These are phyloP conservation scores for Myiopsitta monachus DNA, from an alignment of 2,113 vertebrate species.

Conservation along the genomic window DNA sequence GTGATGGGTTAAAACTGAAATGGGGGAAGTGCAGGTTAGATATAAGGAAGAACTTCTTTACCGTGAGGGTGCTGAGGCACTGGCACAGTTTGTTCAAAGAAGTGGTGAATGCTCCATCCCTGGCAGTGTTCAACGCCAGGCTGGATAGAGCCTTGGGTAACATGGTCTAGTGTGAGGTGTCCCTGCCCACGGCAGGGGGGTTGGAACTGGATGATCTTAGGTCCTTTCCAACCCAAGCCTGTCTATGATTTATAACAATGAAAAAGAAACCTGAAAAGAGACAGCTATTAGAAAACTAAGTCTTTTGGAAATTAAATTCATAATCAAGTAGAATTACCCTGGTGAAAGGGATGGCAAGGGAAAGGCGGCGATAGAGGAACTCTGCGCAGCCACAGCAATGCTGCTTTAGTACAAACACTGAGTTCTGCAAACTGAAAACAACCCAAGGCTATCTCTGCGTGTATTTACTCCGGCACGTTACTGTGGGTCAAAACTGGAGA, in stretches of 20 bases:
- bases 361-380: not conserved
- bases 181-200: no score
- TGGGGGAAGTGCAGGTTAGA: not conserved
- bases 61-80: not conserved
- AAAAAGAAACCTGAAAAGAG: not conserved
- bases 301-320: not conserved
- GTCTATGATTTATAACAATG: not conserved
- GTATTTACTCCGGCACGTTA: not conserved
- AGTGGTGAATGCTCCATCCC: not conserved
- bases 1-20: not conserved
- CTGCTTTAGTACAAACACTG: not conserved
- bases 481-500: not conserved
- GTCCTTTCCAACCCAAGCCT: not conserved
- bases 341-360: not conserved
- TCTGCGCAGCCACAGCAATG: not conserved
- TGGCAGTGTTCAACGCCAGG: not conserved
- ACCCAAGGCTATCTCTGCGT: fast-evolving
- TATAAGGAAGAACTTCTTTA: not conserved
- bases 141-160: not conserved
- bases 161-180: no score
- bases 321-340: not conserved
- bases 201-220: not conserved
- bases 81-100: not conserved
- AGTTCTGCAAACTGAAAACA: not conserved
- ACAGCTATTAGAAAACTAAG: not conserved